Evolutionary conservation across 53 echinoderm and acorn worm genomes (phyloP), one percentile per base, ranked within the genome.

Genomic region (Luidia sarsii): DNA sequence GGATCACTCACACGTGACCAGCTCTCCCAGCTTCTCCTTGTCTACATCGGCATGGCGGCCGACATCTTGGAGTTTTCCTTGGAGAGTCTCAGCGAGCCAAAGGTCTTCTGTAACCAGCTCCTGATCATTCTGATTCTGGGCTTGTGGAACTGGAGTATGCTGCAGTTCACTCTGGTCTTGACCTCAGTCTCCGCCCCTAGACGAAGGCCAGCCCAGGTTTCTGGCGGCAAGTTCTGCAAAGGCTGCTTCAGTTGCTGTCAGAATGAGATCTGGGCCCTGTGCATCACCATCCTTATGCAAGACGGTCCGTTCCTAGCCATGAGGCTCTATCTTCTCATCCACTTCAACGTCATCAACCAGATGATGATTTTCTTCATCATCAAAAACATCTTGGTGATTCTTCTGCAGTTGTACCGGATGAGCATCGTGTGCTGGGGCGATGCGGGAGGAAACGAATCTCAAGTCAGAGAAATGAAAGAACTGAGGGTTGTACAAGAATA

Each of bases 41-140:
- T 99, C 38, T 91, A 94, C 91, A 89, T 99, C 67, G 99, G 94
- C 33, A 94, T 94, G 91, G 94, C 99, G 2, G 93, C 99, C 13
- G 94, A 99, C 79, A 99, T 94, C 79, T 80, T 99, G 39, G 99
- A 99, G 64, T 99, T 99, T 63, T 86, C 83, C 38, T 33, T 86
- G 30, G 99, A 99, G 79, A 86, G 84, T 30, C 81, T 99, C 28
- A 86, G 89, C 29, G 91, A 94, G 77, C 54, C 59, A 32, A 71
- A 46, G 13, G 90, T 99, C 27, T 75, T 83, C 66, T 99, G 99
- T 64, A 60, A 99, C 68, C 50, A 75, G 35, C 2, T 80, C 41
- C 59, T 97, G 54, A 93, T 97, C 68, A 64, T 89, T 35, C 24
- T 93, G 53, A 89, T 94, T 64, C 68, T 97, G 7, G 77, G 61